These are phyloP conservation scores for Sinonovacula constricta DNA, from an alignment of 1,140 invertebrate genomes.

Conservation along the genomic window DNA sequence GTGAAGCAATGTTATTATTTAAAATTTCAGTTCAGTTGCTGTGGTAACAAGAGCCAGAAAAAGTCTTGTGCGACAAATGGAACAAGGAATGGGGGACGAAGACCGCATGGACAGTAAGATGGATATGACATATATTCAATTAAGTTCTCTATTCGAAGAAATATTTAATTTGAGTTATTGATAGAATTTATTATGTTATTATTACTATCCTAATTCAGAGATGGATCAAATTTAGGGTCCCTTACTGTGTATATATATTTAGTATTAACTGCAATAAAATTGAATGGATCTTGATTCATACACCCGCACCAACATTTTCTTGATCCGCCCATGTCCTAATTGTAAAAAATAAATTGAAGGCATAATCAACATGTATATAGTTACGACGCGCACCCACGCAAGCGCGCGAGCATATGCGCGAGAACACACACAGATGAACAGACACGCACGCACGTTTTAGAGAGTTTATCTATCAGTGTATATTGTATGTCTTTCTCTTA, in stretches of 20 bases:
- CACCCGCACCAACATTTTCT: neutral
- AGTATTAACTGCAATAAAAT: neutral
- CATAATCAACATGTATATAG: too few relatives aligned
- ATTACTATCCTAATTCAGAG: neutral
- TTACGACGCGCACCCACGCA: too few relatives aligned
- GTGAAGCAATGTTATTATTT: neutral
- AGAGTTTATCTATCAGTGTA: too few relatives aligned
- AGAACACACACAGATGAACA: too few relatives aligned
- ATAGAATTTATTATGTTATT: neutral
- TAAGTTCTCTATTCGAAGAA: too few relatives aligned
- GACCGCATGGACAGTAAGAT: slow-evolving; percentile 41
- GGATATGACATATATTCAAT: too few relatives aligned
- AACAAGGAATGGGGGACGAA: slow-evolving; percentile 30
- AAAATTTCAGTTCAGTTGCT: neutral
- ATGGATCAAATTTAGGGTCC: neutral
- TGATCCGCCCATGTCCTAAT: too few relatives aligned
- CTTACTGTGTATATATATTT: neutral
- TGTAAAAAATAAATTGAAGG: too few relatives aligned
- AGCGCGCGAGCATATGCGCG: too few relatives aligned
- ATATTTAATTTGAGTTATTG: too few relatives aligned
- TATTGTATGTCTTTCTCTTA: too few relatives aligned
- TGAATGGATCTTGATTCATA: neutral
- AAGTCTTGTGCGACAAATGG: slow-evolving; percentile 29
- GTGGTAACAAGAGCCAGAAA: slow-evolving; percentile 18
- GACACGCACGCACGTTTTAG: too few relatives aligned